Evolutionary conservation across 2,888 invertebrate genomes (phyloP), one percentile per base, ranked within the genome.

Genomic region (Camptogramma bilineatum): DNA sequence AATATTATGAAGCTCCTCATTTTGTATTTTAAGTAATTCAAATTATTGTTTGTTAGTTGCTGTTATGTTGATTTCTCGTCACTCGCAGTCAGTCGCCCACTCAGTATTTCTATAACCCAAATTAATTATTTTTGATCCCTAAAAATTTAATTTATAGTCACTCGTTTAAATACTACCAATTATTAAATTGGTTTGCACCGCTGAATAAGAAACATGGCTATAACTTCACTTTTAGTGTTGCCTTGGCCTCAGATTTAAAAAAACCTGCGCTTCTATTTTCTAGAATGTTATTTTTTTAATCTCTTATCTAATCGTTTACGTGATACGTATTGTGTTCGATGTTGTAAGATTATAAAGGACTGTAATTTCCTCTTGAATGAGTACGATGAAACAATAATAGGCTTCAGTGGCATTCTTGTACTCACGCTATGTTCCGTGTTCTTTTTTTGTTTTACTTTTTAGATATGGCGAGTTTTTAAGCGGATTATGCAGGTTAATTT

Each of bases 241-340:
- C 47, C 21, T 48, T 48, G 48, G 19, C 48, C 44, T 44, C 39
- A 39, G 39, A 13, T 44, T 21, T 5, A n/a, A 17, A 51, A 42
- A 24, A 53, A n/a, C n/a, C n/a, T n/a, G 7, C 52, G 42, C n/a
- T 52, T 52, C 53, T 53, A 42, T 16, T 13, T 51, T 51, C 10
- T 10, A 21, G 16, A 44, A 34, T n/a, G 0, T 52, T 59, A 34
- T 19, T 52, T 52, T 52, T 24, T 52, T 46, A 55, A 64, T 34
- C 19, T 52, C 57, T 63, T 58, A 63, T 58, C 50, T 53, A 50
- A 54, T 54, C 39, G 34, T 64, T 59, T 51, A 59, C 54, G 24
- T 64, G 63, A 54, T 58, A 64, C 44, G 62, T 58, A 58, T 63
- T n/a, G n/a, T 50, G 58, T 63, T 60, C 54, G 44, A 42, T 57